Evolutionary conservation across 37 sponge, comb jelly and placozoan species (phyloP).

Genomic region (Theonella swinhoei): DNA sequence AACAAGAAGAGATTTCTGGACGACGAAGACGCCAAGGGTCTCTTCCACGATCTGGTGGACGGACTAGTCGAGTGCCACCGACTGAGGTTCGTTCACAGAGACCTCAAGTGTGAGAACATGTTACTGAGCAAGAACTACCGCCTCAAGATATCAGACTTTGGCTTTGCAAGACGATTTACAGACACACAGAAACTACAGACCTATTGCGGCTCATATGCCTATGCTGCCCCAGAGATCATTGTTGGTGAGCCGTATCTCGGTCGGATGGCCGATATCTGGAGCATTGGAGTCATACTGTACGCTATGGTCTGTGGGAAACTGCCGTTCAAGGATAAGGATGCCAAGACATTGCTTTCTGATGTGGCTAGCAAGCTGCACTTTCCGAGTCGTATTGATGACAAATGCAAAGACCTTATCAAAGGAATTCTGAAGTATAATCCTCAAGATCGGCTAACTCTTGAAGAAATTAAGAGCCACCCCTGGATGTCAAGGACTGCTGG

Average conservation of each 20-base stretch:
- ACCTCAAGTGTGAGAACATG: constrained; percentile 93
- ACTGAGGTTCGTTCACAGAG: constrained; percentile 84
- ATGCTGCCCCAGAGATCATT: constrained; percentile 95
- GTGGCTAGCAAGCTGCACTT: constrained; percentile 57
- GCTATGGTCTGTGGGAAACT: constrained; percentile 89
- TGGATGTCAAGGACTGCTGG: too few species aligned
- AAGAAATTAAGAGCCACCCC: constrained; percentile 42
- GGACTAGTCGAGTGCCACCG: constrained; percentile 78
- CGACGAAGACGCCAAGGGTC: constrained; percentile 68
- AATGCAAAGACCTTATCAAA: constrained; percentile 36
- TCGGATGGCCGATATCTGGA: constrained; percentile 88
- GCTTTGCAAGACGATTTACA: constrained; percentile 69
- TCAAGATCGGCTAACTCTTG: constrained; percentile 34
- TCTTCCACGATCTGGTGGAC: constrained; percentile 72
- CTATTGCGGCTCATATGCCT: constrained; percentile 94
- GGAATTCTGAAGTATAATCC: constrained; percentile 40
- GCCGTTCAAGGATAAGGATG: constrained; percentile 88
- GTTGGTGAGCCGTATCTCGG: constrained; percentile 89
- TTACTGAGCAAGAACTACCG: constrained; percentile 64
- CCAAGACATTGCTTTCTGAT: constrained; percentile 73
- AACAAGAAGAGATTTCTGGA: constrained; percentile 68
- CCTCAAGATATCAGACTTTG: constrained; percentile 88
- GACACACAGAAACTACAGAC: constrained; percentile 49
- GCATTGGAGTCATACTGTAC: constrained; percentile 91
- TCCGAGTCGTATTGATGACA: constrained; percentile 41